A percentile compares a stretch with the other conserved stretches of the same genome.
Conservation (phyloP, 2,888 invertebrate species). For the Parnassius apollo region DNA sequence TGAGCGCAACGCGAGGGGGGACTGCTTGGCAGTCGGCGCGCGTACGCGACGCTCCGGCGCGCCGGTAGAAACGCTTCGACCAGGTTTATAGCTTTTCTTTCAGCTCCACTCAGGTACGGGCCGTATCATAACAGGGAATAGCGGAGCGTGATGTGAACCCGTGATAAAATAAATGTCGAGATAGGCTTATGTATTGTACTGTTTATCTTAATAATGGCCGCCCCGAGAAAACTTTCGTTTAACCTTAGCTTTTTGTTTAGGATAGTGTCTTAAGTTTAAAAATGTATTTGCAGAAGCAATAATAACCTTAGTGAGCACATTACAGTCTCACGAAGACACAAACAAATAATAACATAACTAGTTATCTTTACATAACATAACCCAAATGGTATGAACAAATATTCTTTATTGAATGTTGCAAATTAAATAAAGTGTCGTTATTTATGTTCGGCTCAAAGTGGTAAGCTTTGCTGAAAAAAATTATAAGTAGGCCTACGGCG, state of each 20-base stretch:
- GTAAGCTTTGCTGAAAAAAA: constrained; percentile 21
- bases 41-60: constrained; percentile 78
- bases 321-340: not conserved
- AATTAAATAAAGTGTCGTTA: constrained; percentile 31
- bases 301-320: constrained; percentile 2
- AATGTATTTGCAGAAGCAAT: constrained; percentile 29
- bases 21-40: constrained; percentile 70
- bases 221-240: constrained; percentile 77
- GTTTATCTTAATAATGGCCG: constrained; percentile 81
- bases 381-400: constrained; percentile 16
- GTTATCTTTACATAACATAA: not conserved
- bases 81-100: constrained; percentile 83
- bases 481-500: constrained; percentile 31
- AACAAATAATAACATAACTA: not conserved
- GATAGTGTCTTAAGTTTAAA: constrained; percentile 39
- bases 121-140: constrained; percentile 81
- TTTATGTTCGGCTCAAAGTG: constrained; percentile 36
- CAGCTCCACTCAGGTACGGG: constrained; percentile 80
- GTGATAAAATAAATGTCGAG: constrained; percentile 81
- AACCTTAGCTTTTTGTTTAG: constrained; percentile 59
- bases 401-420: constrained; percentile 11
- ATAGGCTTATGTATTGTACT: constrained; percentile 82
- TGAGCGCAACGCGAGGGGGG: constrained; percentile 36
- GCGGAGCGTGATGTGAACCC: constrained; percentile 81
- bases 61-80: constrained; percentile 76